A percentile compares a stretch with the other conserved stretches of the same genome.
Evolutionary conservation across 2,888 invertebrate genomes (phyloP).

Genomic region (Anodontia alba): DNA sequence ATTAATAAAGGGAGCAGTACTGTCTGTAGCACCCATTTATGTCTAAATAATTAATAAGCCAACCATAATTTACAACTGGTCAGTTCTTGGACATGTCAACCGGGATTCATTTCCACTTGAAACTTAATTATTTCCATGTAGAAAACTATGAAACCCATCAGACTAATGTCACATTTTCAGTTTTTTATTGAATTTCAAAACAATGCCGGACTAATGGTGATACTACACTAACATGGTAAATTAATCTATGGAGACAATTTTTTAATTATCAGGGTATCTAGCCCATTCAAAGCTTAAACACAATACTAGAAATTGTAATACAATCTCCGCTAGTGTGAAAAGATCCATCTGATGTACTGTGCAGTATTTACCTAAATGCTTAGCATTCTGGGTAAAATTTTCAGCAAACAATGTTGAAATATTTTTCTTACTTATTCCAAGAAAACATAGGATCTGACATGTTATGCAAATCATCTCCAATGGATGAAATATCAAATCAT

Average conservation of each 20-base stretch:
- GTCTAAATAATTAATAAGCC: conserved; percentile 14
- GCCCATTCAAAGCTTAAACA: background rate
- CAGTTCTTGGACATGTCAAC: conserved; percentile 6
- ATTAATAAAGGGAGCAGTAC: background rate
- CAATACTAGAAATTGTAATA: background rate
- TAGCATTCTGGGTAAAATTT: too few relatives aligned
- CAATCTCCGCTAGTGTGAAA: background rate
- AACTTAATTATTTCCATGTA: background rate
- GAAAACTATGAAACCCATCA: background rate
- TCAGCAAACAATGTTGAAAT: too few relatives aligned
- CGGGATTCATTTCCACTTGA: background rate
- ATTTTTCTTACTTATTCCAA: too few relatives aligned
- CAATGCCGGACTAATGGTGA: background rate
- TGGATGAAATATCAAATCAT: too few relatives aligned
- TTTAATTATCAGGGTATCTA: background rate
- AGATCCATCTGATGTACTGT: background rate
- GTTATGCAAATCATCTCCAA: too few relatives aligned
- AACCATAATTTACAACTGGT: conserved; percentile 7
- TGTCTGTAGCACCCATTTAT: background rate
- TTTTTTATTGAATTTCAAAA: background rate
- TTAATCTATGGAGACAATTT: conserved; percentile 16
- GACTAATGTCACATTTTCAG: background rate
- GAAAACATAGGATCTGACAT: too few relatives aligned
- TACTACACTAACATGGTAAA: background rate
- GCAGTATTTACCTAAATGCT: too few relatives aligned